Evolutionary conservation across 2,888 invertebrate species (phyloP), one percentile per base, ranked within the genome.

Genomic region (Drosophila siamana): DNA sequence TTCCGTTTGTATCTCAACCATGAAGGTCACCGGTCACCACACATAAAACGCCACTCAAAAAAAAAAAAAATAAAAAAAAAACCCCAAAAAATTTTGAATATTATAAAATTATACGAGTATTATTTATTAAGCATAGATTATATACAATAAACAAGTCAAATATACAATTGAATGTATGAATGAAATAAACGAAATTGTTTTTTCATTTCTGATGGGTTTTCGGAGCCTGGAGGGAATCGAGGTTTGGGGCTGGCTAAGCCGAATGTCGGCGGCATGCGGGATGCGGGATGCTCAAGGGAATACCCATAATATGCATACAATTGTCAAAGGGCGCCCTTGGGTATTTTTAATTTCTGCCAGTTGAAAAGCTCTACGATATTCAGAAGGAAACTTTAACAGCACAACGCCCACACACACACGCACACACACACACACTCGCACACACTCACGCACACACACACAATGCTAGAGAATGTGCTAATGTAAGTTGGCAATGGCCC

Each of bases 141-240:
- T 72, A 77, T 77, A 74, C 72, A 64, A 43, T 51, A 64, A 73
- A 56, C 50, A 61, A 54, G 57, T 52, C 44, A 78, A 78, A 69
- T 74, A 61, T 74, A 74, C 77, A 74, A 70, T 75, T 73, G 38
- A 57, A 11, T 64, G 57, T 75, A 64, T 47, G 38, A 57, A 33
- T 33, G 26, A 30, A 59, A 55, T 30, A 24, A 59, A 56, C 6
- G 2, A 48, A 60, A 40, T 41, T 38, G 55, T 13, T 51, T 38
- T 38, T 67, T 63, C 36, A 15, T 36, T 36, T 38, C 15, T 13
- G 11, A 13, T 16, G n/a, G 11, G 4, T 7, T 26, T 8, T 8
- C 22, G 36, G 30, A 24, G 7, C 26, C 16, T 16, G 22, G 11
- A 13, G 33, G 36, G 16, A n/a, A 16, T 15, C 24, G 38, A 41